Conservation (phyloP, 2,113 vertebrate genomes). For the Takifugu bimaculatus region DNA sequence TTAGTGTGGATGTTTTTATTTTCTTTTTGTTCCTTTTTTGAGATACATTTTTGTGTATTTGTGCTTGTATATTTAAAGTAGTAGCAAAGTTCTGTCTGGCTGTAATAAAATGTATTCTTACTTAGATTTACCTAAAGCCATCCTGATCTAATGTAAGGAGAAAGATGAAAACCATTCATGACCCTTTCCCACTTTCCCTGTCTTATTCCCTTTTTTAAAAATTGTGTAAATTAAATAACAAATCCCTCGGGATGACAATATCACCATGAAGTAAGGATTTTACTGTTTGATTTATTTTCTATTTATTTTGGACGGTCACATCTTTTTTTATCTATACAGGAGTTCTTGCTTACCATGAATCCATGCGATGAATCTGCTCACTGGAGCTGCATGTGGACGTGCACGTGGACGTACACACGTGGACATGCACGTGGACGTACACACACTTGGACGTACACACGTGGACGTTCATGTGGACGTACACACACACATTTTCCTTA, state of each 20-base stretch:
- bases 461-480: background rate
- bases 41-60: constrained; percentile 78
- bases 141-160: constrained; percentile 78
- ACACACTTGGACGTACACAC: too few species aligned
- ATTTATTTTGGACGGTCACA: constrained; percentile 59
- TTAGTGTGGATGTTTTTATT: constrained; percentile 80
- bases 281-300: constrained; percentile 28
- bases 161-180: constrained; percentile 64
- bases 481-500: constrained; percentile 24
- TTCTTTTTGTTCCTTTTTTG: constrained; percentile 68
- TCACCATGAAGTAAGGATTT: constrained; percentile 61
- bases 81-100: constrained; percentile 83
- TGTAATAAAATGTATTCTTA: constrained; percentile 84
- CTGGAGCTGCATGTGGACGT: constrained; percentile 25
- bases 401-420: too few species aligned
- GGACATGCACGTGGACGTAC: too few species aligned
- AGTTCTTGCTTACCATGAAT: constrained; percentile 29
- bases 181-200: constrained; percentile 45
- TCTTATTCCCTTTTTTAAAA: constrained; percentile 58
- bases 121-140: constrained; percentile 81
- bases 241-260: constrained; percentile 57
- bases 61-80: constrained; percentile 88
- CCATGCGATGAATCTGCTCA: constrained; percentile 58
- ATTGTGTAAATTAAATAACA: constrained; percentile 70
- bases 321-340: constrained; percentile 34